Base-by-base conservation (phyloP, 2,888 invertebrate genomes). In the Matsumyia berberina region DNA sequence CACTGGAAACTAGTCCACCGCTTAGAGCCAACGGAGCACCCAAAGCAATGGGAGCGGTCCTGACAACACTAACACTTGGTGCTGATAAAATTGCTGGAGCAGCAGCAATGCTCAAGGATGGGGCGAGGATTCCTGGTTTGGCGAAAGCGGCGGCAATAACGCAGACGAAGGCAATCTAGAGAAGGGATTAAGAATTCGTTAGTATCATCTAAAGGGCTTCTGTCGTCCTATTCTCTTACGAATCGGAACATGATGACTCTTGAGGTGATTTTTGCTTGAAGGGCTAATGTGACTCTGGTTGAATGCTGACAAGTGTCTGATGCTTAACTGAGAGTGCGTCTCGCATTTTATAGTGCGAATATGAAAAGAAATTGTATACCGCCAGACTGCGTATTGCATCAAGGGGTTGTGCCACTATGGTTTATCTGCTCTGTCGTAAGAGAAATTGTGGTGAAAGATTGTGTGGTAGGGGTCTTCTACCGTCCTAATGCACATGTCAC, bases 191-290 rank as follows among this genome's bases (percentile, higher is more conserved):
- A n/a, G 29, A 24, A 24, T 24, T 6, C n/a, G 31, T 11, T 7
- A 19, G 5, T 51, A 6, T n/a, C n/a, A n/a, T n/a, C 5, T 4
- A 51, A 31, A 19, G 19, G 17, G 5, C 4, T 42, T 1, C 5
- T 5, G 5, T 2, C 2, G 9, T 17, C 17, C 44, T 44, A 1
- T 46, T 19, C n/a, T 11, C 77, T 64, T 81, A 81, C 81, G 15
- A 33, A 69, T 77, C 46, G 46, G 55, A 77, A 49, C 81, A 81
- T 81, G 67, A 35, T 81, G 62, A 49, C 19, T n/a, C 39, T 35
- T 24, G 15, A 24, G 42, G 17, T 42, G 46, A 19, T 46, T 2
- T 2, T 19, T 19, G 46, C 17, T 5, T 53, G 31, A 24, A 37
- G 8, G 24, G 15, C 11, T 19, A 24, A 15, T 9, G 60, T 17